phyloP scores from a whole-genome alignment of 2,888 invertebrate genomes.

The Operophtera brumata region DNA sequence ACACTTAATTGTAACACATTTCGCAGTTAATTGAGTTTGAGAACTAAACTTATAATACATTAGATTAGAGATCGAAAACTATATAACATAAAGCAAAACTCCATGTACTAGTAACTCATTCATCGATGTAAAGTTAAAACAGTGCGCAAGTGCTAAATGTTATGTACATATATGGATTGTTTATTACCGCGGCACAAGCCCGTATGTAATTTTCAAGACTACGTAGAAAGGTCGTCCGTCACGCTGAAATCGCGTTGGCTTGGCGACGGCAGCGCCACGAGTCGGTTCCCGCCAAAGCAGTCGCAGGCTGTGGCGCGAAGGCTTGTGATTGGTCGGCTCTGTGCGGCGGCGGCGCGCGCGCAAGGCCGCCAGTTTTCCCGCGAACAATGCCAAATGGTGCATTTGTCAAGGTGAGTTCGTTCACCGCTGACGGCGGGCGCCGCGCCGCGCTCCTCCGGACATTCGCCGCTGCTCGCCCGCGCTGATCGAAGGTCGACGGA shows the following conservation, averaged over 20 bases:
- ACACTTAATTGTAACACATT: slow-evolving; percentile 19
- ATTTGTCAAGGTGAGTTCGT: slow-evolving; percentile 82
- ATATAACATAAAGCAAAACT: neutral
- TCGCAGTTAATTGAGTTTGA: slow-evolving; percentile 14
- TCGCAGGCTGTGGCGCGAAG: slow-evolving; percentile 78
- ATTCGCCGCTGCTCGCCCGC: slow-evolving; percentile 62
- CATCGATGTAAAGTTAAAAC: neutral
- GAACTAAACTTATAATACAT: neutral
- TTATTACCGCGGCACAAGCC: slow-evolving; percentile 37
- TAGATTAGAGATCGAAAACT: neutral
- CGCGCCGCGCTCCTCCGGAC: slow-evolving; percentile 47
- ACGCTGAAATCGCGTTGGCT: slow-evolving; percentile 53
- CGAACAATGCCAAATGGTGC: slow-evolving; percentile 82
- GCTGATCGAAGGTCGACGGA: slow-evolving; percentile 73
- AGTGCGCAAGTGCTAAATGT: slow-evolving; percentile 5
- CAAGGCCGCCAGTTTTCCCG: slow-evolving; percentile 81
- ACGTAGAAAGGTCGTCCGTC: slow-evolving; percentile 59
- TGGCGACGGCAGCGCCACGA: slow-evolving; percentile 49
- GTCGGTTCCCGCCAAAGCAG: slow-evolving; percentile 68
- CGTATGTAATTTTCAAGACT: slow-evolving; percentile 56
- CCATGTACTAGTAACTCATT: neutral
- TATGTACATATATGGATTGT: slow-evolving; percentile 13
- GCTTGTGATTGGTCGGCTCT: slow-evolving; percentile 63
- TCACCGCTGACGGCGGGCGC: slow-evolving; percentile 75
- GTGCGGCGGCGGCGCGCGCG: slow-evolving; percentile 64